A percentile compares a stretch with the other conserved stretches of the same genome.
These are phyloP conservation scores for Bergia puertoricense DNA, from an alignment of 92 coral and sea anemone species.

Conservation along the genomic window DNA sequence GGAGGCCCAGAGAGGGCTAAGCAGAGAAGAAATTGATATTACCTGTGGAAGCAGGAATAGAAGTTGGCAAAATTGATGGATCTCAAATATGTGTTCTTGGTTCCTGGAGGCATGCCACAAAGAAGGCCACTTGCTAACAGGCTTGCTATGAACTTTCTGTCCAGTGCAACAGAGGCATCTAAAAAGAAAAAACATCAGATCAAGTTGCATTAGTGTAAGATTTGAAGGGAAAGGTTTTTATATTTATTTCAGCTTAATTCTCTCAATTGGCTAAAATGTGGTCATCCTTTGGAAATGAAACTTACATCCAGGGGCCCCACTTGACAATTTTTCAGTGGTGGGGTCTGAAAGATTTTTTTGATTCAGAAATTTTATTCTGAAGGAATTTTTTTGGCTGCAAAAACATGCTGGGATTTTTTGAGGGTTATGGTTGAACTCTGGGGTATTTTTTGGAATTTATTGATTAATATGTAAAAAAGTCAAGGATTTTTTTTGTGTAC, in stretches of 20 bases:
- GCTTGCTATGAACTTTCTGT: constrained; percentile 65
- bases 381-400: no score
- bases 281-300: no score
- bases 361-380: no score
- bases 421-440: no score
- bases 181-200: constrained; percentile 22
- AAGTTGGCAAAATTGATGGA: constrained; percentile 69
- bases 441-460: no score
- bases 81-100: constrained; percentile 33
- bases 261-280: background rate
- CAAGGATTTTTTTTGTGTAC: no score
- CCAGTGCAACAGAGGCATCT: constrained; percentile 56
- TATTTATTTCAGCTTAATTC: no score
- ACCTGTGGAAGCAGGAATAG: constrained; percentile 81
- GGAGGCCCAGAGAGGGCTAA: background rate
- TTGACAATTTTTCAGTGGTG: no score
- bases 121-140: constrained; percentile 79
- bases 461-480: no score
- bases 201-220: background rate
- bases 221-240: background rate
- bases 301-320: no score
- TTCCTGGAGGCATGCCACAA: constrained; percentile 62
- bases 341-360: no score
- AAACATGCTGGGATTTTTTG: no score
- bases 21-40: background rate